These are phyloP conservation scores for Platyura marginata DNA, from an alignment of 1,140 invertebrate species.

Conservation along the genomic window DNA sequence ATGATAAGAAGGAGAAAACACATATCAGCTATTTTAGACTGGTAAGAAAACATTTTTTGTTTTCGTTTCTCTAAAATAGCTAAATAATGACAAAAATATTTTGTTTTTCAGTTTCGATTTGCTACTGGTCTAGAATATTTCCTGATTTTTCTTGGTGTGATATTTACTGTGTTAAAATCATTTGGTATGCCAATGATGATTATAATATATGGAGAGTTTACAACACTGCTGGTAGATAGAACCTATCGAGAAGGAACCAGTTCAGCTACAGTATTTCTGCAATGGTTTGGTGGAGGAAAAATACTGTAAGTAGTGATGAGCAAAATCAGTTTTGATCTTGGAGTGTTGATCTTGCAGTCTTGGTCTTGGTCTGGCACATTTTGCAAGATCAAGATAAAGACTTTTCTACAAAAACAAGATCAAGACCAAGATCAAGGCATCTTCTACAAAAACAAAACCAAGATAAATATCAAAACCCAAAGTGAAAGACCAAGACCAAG, in stretches of 20 bases:
- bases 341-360: too few relatives aligned
- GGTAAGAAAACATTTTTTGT: neutral
- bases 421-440: too few relatives aligned
- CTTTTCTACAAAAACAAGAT: too few relatives aligned
- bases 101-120: constrained; percentile 25
- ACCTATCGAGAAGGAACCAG: constrained; percentile 20
- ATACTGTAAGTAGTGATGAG: constrained; percentile 40
- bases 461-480: too few relatives aligned
- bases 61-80: neutral
- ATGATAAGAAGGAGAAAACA: neutral
- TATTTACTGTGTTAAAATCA: constrained; percentile 37
- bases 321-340: too few relatives aligned
- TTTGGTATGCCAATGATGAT: constrained; percentile 44
- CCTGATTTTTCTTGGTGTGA: constrained; percentile 30
- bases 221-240: constrained; percentile 37
- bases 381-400: too few relatives aligned
- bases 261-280: constrained; percentile 25
- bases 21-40: neutral
- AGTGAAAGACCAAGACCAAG: too few relatives aligned
- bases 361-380: too few relatives aligned
- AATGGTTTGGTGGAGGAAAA: constrained; percentile 27
- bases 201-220: constrained; percentile 50
- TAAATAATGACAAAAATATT: neutral
- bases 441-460: too few relatives aligned
- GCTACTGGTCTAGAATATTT: constrained; percentile 36